These are phyloP conservation scores for Lytechinus pictus DNA, from an alignment of 35 echinoderm and acorn worm genomes.

Conservation along the genomic window DNA sequence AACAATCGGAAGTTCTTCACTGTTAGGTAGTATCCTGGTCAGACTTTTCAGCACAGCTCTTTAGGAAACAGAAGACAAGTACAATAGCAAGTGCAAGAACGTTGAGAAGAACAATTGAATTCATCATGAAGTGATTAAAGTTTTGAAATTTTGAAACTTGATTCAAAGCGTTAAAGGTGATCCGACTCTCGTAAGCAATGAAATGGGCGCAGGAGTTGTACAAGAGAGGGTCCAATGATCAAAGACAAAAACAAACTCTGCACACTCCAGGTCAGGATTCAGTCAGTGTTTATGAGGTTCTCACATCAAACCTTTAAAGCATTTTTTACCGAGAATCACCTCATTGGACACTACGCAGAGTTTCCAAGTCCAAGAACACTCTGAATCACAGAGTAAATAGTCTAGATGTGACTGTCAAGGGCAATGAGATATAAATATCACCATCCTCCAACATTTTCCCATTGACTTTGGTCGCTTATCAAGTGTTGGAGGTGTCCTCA, in stretches of 20 bases:
- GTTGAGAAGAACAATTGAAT: not conserved
- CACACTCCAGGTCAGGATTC: not conserved
- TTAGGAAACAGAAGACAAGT: not conserved
- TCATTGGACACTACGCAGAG: too few species aligned
- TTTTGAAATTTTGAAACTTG: not conserved
- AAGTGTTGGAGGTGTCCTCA: not conserved
- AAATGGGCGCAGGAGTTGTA: not conserved
- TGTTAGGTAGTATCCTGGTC: not conserved
- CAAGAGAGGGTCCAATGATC: not conserved
- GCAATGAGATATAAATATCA: not conserved
- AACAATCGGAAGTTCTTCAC: not conserved
- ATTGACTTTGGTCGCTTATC: not conserved
- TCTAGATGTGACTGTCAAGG: not conserved
- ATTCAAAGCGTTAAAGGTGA: not conserved
- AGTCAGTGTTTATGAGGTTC: not conserved
- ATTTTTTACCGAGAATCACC: not conserved
- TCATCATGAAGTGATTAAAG: not conserved
- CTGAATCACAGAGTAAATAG: not conserved
- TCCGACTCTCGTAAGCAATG: not conserved
- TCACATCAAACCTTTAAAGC: not conserved
- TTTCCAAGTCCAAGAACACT: not conserved
- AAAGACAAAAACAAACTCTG: not conserved
- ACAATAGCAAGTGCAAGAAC: not conserved
- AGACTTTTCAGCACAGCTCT: not conserved
- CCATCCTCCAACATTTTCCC: not conserved